phyloP scores from a whole-genome alignment of 2,113 vertebrate species.

The Corythaixoides concolor region DNA sequence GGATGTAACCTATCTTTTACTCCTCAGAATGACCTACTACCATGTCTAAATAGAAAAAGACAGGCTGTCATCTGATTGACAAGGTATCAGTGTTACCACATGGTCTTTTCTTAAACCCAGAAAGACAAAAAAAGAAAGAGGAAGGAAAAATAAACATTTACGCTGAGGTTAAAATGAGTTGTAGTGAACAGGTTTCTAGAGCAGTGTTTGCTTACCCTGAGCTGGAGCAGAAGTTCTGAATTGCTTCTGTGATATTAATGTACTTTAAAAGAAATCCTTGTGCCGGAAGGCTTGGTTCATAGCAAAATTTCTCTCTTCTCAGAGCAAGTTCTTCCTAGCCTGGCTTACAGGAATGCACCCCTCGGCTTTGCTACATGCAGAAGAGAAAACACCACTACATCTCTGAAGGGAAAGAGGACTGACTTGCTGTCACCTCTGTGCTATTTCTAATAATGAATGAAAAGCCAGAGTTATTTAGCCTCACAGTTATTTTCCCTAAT shows the following conservation, averaged over 20 bases:
- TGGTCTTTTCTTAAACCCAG: neutral
- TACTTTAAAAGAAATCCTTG: neutral
- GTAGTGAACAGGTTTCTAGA: neutral
- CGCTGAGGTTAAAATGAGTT: neutral
- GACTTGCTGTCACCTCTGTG: neutral
- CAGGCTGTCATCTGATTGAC: neutral
- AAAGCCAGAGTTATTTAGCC: neutral
- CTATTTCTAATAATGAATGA: neutral
- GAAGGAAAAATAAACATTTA: neutral
- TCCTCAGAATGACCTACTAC: neutral
- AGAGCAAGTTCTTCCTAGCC: neutral
- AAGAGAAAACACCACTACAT: neutral
- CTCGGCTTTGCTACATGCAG: neutral
- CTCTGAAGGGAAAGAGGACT: neutral
- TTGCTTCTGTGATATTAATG: neutral
- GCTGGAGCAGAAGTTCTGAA: neutral
- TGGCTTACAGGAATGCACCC: neutral
- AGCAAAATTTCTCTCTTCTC: neutral
- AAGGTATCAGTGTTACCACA: neutral
- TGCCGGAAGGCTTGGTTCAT: neutral
- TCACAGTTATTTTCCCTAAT: neutral
- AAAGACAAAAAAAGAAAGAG: neutral
- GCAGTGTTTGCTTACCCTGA: neutral
- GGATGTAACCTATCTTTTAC: neutral
- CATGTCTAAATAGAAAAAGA: neutral